Evolutionary conservation across 2,113 vertebrate genomes (phyloP).

Genomic region (Trematocara variabile): DNA sequence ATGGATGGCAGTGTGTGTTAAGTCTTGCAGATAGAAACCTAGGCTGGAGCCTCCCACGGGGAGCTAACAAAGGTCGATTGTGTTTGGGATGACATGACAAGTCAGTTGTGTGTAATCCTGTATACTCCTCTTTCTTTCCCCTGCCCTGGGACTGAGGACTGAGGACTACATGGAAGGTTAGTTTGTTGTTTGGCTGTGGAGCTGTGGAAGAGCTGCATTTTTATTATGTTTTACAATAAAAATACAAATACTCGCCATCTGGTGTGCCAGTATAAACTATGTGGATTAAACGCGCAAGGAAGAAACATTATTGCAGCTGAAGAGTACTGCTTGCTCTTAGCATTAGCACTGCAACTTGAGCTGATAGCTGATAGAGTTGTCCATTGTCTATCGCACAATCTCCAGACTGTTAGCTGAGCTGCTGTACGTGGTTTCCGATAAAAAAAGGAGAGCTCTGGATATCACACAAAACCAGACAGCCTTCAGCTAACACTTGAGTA

Average conservation of each 20-base stretch:
- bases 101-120: background rate
- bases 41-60: slow-evolving; percentile 14
- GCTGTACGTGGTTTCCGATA: background rate
- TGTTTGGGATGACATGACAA: slow-evolving; percentile 1
- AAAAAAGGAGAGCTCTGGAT: background rate
- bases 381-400: background rate
- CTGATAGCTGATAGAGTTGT: background rate
- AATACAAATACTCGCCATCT: background rate
- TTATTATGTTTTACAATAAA: background rate
- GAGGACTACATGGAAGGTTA: slow-evolving; percentile 60
- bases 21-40: slow-evolving; percentile 17
- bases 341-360: background rate
- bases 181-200: slow-evolving; percentile 27
- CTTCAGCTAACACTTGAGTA: background rate
- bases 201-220: slow-evolving; percentile 26
- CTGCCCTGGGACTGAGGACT: background rate
- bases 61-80: background rate
- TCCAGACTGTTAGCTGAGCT: background rate
- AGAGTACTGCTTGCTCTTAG: background rate
- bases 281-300: background rate
- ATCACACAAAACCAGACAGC: background rate
- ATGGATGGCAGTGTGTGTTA: slow-evolving; percentile 25
- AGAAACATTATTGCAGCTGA: background rate
- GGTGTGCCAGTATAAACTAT: background rate
- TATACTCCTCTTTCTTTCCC: background rate